These are phyloP conservation scores for Bombus superbus DNA, from an alignment of 1,140 invertebrate species.

Conservation along the genomic window DNA sequence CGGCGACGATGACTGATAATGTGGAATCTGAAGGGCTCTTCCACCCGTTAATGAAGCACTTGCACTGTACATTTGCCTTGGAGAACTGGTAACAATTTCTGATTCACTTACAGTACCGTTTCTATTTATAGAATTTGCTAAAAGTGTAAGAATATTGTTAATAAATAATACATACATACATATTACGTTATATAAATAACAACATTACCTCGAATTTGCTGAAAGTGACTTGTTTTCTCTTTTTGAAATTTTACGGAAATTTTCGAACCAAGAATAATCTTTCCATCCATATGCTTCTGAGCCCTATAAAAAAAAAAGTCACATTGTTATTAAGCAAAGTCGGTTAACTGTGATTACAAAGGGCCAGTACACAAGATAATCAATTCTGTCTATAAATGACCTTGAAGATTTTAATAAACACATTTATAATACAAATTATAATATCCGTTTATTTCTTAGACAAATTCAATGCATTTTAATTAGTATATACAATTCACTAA, in stretches of 20 bases:
- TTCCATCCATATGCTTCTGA: constrained; percentile 92
- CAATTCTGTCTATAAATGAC: constrained; percentile 56
- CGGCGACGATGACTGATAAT: constrained; percentile 79
- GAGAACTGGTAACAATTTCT: constrained; percentile 73
- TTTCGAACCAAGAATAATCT: constrained; percentile 91
- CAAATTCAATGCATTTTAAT: not conserved
- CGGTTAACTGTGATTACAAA: constrained; percentile 45
- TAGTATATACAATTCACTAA: constrained; percentile 5
- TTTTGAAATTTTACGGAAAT: constrained; percentile 85
- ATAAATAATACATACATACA: not conserved
- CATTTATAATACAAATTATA: constrained; percentile 15
- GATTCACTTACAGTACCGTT: constrained; percentile 77
- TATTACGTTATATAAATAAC: not conserved
- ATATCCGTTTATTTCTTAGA: constrained; percentile 12
- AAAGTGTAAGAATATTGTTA: constrained; percentile 12
- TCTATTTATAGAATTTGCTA: constrained; percentile 65
- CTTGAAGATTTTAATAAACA: constrained; percentile 52
- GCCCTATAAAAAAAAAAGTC: constrained; percentile 84
- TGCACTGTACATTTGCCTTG: constrained; percentile 80
- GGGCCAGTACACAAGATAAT: constrained; percentile 37
- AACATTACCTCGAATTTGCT: constrained; percentile 74
- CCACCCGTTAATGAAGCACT: constrained; percentile 73
- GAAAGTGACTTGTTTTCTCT: constrained; percentile 70
- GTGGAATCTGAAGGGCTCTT: constrained; percentile 78
- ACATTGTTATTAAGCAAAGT: constrained; percentile 65